phyloP scores from a whole-genome alignment of 2,797 vertebrate genomes.

The Hephaestus fuliginosus region DNA sequence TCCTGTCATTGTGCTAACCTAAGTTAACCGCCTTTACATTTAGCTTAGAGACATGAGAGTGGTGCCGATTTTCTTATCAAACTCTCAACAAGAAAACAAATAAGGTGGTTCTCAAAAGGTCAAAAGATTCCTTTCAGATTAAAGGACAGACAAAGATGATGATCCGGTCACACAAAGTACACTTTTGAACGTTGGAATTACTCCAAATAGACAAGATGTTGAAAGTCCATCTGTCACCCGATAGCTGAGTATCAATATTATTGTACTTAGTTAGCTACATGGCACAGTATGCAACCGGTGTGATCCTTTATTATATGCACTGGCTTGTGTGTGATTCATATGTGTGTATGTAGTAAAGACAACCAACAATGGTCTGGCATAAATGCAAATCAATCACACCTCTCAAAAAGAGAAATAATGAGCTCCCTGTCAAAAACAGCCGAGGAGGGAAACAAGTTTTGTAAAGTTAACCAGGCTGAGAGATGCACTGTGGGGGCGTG shows the following conservation, averaged over 20 bases:
- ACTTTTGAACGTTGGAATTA: not conserved
- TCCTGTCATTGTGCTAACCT: not conserved
- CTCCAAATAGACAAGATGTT: not conserved
- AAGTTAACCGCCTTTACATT: not conserved
- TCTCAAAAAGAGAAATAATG: conserved; percentile 3
- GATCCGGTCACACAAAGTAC: too few species aligned
- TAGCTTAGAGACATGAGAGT: not conserved
- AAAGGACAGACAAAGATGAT: not conserved
- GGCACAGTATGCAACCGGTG: not conserved
- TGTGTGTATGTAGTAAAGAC: not conserved
- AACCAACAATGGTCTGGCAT: not conserved
- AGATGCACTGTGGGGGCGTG: not conserved
- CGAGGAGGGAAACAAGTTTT: not conserved
- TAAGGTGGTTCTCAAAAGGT: not conserved
- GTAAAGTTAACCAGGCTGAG: conserved; percentile 8
- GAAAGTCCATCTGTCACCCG: not conserved
- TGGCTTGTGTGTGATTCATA: rapidly evolving
- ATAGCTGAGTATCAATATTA: not conserved
- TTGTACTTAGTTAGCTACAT: not conserved
- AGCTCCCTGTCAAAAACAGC: conserved; percentile 1
- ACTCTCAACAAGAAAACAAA: not conserved
- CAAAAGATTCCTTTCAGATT: not conserved
- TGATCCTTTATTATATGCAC: not conserved
- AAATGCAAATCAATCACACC: not conserved
- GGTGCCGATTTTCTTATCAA: not conserved